These are phyloP conservation scores for Setipinna tenuifilis DNA, from an alignment of 2,797 vertebrate genomes.

Conservation along the genomic window DNA sequence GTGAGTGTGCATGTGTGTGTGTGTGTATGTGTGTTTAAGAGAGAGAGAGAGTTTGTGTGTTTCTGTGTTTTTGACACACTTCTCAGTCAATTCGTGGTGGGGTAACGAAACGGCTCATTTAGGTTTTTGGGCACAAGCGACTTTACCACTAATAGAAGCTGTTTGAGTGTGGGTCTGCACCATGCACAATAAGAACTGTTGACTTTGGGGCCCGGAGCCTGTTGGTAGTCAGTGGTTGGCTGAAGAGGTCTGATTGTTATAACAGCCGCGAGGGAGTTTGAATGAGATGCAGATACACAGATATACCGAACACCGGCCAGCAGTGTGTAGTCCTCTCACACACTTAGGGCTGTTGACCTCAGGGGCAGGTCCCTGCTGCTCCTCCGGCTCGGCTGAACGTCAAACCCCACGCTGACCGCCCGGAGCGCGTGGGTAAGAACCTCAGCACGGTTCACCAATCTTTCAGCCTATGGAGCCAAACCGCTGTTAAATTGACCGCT, in stretches of 20 bases:
- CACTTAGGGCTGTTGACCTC: conserved; percentile 2
- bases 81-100: conserved; percentile 11
- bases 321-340: neutral
- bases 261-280: neutral
- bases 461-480: neutral
- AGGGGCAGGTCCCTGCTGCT: conserved; percentile 8
- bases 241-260: neutral
- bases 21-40: neutral
- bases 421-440: conserved; percentile 35
- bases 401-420: neutral
- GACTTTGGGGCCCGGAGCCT: neutral
- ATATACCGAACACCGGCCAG: neutral
- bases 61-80: neutral
- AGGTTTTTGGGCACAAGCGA: conserved; percentile 17
- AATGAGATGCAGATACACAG: neutral
- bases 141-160: conserved; percentile 37
- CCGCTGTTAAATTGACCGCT: conserved; percentile 13
- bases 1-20: conserved; percentile 3
- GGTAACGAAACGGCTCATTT: conserved; percentile 41
- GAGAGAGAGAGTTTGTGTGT: neutral
- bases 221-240: conserved; percentile 7
- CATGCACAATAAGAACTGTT: neutral
- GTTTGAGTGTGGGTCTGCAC: neutral
- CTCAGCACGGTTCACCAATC: conserved; percentile 31
- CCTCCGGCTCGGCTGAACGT: neutral